Evolutionary conservation across 2,888 invertebrate genomes (phyloP).

Genomic region (Myopa tessellatipennis): DNA sequence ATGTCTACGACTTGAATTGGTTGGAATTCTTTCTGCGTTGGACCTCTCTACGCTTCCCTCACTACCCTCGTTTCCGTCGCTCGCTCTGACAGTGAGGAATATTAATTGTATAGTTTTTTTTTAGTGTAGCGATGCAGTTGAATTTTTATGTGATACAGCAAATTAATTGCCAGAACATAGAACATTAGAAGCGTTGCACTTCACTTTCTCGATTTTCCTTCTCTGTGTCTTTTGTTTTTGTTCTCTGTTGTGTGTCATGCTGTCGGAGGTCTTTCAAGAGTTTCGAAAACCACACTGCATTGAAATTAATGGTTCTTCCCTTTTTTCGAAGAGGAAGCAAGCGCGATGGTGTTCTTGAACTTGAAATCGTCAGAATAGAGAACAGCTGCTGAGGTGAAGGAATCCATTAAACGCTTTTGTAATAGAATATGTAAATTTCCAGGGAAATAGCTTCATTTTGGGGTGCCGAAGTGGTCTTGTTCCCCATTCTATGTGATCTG

Average conservation of each 20-base stretch:
- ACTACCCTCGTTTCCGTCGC: not conserved
- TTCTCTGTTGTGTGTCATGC: not conserved
- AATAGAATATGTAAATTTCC: too few relatives aligned
- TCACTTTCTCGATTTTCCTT: not conserved
- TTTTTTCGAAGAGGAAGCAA: not conserved
- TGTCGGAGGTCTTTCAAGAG: conserved; percentile 7
- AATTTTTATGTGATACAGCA: conserved; percentile 28
- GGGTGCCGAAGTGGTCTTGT: too few relatives aligned
- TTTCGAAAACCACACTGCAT: not conserved
- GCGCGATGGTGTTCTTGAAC: too few relatives aligned
- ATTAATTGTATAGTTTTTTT: conserved; percentile 31
- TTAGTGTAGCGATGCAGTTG: conserved; percentile 4
- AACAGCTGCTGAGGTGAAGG: too few relatives aligned
- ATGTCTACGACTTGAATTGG: conserved; percentile 4
- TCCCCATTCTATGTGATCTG: too few relatives aligned
- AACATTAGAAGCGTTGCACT: not conserved
- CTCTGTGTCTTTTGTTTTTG: not conserved
- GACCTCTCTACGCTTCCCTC: not conserved
- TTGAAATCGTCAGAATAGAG: too few relatives aligned
- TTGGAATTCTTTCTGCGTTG: not conserved
- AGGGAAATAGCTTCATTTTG: too few relatives aligned
- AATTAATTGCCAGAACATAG: conserved; percentile 28
- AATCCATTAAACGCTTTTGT: too few relatives aligned
- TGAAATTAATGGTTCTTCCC: not conserved
- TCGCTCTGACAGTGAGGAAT: conserved; percentile 36